Percentiles rank a stretch among this genome's conserved stretches.
These are phyloP conservation scores for Vanessa tameamea DNA, from an alignment of 1,140 invertebrate species.

Conservation along the genomic window DNA sequence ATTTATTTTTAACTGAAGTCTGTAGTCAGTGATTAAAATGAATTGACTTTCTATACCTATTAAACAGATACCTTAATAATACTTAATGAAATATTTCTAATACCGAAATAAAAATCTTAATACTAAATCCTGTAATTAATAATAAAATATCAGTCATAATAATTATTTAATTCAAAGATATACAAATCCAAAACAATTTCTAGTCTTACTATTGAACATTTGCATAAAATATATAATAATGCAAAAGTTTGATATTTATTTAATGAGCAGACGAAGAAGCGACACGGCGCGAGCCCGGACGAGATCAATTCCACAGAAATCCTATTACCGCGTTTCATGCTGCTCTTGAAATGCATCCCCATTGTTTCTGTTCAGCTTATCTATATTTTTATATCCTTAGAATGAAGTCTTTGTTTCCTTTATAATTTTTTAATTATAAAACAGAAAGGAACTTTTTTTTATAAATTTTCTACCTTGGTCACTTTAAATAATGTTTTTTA, in stretches of 20 bases:
- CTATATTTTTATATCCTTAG: slow-evolving; percentile 1
- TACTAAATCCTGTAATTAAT: too few species aligned
- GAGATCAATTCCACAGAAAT: slow-evolving; percentile 21
- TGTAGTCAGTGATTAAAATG: too few species aligned
- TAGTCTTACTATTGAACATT: neutral
- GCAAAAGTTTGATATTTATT: neutral
- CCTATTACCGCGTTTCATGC: slow-evolving; percentile 11
- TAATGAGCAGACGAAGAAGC: slow-evolving; percentile 6
- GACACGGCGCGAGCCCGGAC: neutral
- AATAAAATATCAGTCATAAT: too few species aligned
- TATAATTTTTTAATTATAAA: neutral
- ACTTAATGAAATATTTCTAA: too few species aligned
- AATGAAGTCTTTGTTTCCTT: slow-evolving; percentile 10
- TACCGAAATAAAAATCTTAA: too few species aligned
- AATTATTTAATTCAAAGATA: too few species aligned
- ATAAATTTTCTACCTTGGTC: neutral
- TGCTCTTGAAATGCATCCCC: slow-evolving; percentile 16
- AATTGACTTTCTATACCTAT: too few species aligned
- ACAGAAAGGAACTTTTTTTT: neutral
- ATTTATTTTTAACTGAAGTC: too few species aligned
- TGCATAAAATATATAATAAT: neutral
- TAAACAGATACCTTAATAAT: too few species aligned
- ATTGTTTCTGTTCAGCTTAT: slow-evolving; percentile 7
- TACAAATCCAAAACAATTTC: too few species aligned
- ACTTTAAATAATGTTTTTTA: neutral